Conservation (phyloP, 1,140 invertebrate genomes). For the Teleogryllus occipitalis region DNA sequence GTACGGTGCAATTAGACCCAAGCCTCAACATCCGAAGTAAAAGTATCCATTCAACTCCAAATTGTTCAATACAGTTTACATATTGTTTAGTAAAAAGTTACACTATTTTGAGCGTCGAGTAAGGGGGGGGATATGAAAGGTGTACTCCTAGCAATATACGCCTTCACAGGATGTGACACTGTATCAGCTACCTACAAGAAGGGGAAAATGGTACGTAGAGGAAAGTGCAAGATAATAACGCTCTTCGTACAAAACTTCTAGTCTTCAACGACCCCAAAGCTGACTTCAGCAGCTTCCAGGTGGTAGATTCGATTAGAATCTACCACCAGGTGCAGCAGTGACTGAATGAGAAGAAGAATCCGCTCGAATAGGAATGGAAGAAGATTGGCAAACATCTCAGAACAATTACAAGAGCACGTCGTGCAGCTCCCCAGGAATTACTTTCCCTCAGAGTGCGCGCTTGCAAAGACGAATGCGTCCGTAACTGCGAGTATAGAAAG, state of each 20-base stretch:
- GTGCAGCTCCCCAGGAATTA: conserved; percentile 3
- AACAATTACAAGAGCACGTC: neutral
- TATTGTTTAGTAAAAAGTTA: too few relatives aligned
- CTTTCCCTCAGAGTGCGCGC: conserved; percentile 9
- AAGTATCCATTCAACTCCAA: too few relatives aligned
- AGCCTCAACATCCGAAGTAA: too few relatives aligned
- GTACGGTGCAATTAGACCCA: too few relatives aligned
- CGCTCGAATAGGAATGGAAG: conserved; percentile 6
- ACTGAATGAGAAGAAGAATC: conserved; percentile 15
- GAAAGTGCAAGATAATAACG: conserved; percentile 6
- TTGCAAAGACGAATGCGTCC: conserved; percentile 14
- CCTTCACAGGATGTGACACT: conserved; percentile 12
- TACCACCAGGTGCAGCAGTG: conserved; percentile 22
- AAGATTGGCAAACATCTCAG: conserved; percentile 10
- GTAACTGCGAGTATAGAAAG: conserved; percentile 4
- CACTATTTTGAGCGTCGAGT: too few relatives aligned
- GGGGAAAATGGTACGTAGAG: neutral
- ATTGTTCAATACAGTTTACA: too few relatives aligned
- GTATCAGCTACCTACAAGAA: conserved; percentile 8
- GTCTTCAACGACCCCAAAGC: neutral
- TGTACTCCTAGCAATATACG: conserved; percentile 7
- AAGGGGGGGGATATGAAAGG: neutral
- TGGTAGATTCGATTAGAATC: conserved; percentile 22
- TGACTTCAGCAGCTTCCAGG: conserved; percentile 14
- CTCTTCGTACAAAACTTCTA: neutral